These are phyloP conservation scores for Drosophila parabipectinata DNA, from an alignment of 1,140 invertebrate species.

Conservation along the genomic window DNA sequence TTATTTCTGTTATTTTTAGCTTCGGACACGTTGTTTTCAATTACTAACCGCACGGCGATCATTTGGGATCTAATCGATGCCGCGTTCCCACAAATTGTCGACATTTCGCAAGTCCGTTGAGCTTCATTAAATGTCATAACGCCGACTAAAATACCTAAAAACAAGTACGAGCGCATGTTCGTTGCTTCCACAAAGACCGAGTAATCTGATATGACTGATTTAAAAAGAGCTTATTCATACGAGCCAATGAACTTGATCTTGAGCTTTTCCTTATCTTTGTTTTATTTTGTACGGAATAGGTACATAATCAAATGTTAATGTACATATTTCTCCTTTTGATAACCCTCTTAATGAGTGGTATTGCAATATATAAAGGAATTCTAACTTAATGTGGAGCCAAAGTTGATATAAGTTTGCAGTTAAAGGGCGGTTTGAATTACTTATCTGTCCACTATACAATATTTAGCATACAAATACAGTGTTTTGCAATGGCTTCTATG, in stretches of 20 bases:
- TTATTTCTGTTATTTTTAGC: no score
- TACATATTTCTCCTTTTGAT: not conserved
- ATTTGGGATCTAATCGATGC: conserved; percentile 39
- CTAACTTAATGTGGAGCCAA: no score
- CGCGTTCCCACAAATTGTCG: conserved; percentile 30
- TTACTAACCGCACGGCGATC: conserved; percentile 22
- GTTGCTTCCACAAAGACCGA: not conserved
- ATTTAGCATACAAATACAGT: no score
- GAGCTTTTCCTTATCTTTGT: conserved; percentile 2
- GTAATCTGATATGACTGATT: conserved; percentile 1
- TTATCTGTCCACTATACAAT: no score
- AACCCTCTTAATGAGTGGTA: not conserved
- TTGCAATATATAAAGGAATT: not conserved
- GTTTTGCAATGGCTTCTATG: no score
- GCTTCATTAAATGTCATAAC: not conserved
- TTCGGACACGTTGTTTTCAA: not conserved
- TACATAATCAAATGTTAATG: not conserved
- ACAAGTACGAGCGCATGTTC: conserved; percentile 1
- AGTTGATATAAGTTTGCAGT: no score
- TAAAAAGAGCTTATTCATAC: conserved; percentile 5
- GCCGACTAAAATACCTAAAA: not conserved
- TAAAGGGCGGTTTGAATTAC: no score
- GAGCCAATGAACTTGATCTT: not conserved
- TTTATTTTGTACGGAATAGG: not conserved
- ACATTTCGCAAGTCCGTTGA: conserved; percentile 29